A percentile compares a stretch with the other conserved stretches of the same genome.
Evolutionary conservation across 2,797 vertebrate species (phyloP).

Genomic region (Labeo calbasu): DNA sequence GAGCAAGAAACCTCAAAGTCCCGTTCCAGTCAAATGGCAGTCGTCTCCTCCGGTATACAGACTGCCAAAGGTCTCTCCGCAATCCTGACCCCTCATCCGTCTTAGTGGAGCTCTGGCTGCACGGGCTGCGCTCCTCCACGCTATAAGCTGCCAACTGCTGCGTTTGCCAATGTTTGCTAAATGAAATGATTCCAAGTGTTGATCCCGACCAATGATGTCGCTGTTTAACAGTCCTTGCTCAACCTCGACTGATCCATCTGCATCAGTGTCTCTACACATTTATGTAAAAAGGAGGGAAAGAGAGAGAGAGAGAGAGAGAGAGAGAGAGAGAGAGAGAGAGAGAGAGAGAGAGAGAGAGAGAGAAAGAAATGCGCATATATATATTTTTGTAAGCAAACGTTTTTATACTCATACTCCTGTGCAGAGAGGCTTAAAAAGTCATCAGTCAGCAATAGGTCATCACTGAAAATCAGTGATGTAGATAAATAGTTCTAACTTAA

Average conservation of each 20-base stretch:
- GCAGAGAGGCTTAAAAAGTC: slow-evolving; percentile 13
- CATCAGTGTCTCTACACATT: slow-evolving; percentile 33
- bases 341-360: too few relatives aligned
- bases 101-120: slow-evolving; percentile 25
- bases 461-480: slow-evolving; percentile 52
- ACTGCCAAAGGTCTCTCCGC: slow-evolving; percentile 25
- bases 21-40: slow-evolving; percentile 21
- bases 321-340: not conserved
- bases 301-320: not conserved
- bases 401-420: slow-evolving; percentile 19
- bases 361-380: slow-evolving; percentile 43
- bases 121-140: slow-evolving; percentile 50
- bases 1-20: slow-evolving; percentile 5
- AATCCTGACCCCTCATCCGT: slow-evolving; percentile 46
- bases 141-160: slow-evolving; percentile 58
- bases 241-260: slow-evolving; percentile 51
- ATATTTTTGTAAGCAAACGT: slow-evolving; percentile 58
- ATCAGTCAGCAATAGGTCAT: slow-evolving; percentile 57
- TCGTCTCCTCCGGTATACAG: slow-evolving; percentile 11
- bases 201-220: slow-evolving; percentile 47
- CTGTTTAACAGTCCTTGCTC: slow-evolving; percentile 48
- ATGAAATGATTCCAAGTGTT: slow-evolving; percentile 63
- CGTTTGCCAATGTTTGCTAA: slow-evolving; percentile 65
- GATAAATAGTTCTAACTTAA: slow-evolving; percentile 39
- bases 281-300: not conserved